Base-by-base conservation (phyloP, 2,797 vertebrate genomes). In the Peromyscus nudipes region DNA sequence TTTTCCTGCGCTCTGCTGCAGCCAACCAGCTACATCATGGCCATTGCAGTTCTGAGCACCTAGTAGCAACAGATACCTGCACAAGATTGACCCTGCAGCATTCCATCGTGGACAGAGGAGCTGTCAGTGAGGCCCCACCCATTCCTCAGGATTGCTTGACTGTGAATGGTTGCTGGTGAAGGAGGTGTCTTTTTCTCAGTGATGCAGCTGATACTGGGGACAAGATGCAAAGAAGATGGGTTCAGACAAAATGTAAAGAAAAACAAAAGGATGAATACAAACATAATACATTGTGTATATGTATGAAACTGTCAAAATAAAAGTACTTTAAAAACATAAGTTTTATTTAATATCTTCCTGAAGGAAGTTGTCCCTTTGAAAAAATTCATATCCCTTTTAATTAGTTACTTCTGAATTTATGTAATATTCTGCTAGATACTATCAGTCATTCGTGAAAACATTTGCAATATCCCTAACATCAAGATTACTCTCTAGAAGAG, bases 281-380 rank as follows among this genome's bases (percentile, higher is more conserved):
- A 19, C 43, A 52, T 6, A 17, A 23, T 52, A 2, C 21, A 9
- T n/a, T 34, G 6, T 62, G 49, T 17, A 37, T 46, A 86, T 21
- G 73, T 46, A 4, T 25, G 43, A 16, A 85, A 46, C 19, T n/a
- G 8, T 12, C 62, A 64, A 85, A 85, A 67, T 14, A 49, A 49
- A 55, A 85, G 14, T n/a, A 34, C 11, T 52, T 85, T 49, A 67
- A 88, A 16, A 16, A 49, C 21, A 6, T 49, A 92, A 9, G 43
- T 79, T 92, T 89, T 55, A 84, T 88, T 92, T 92, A 6, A 21
- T 34, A 69, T 73, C 92, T 90, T 27, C 62, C 79, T 94, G 16
- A 92, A 96, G 12, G 10, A 95, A 87, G 19, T 84, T 93, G 19
- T 55, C 3, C 9, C 93, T 91, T 93, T 37, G 29, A 84, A 97